Evolutionary conservation across 2,888 invertebrate species (phyloP), one percentile per base, ranked within the genome.

Genomic region (Ametastegia equiseti): DNA sequence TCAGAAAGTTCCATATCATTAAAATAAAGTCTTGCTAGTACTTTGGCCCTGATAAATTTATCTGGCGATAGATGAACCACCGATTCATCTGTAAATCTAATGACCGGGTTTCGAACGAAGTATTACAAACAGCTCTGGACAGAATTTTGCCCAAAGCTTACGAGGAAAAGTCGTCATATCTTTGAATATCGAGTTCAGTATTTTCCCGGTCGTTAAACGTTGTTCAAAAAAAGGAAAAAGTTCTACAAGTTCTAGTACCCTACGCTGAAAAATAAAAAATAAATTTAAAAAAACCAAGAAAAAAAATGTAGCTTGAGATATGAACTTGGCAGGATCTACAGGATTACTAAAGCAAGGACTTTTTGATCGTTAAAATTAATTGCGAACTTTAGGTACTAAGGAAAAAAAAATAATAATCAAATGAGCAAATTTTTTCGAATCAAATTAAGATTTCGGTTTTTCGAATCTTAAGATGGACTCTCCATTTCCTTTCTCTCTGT

Each of bases 351-450:
- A 30, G 42, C 47, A 47, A 47, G 45, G 47, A 71, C 9, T 75
- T 19, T 75, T 50, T 27, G 36, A 50, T 75, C 75, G 75, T 75
- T 73, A 73, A 73, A 73, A 73, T 73, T 73, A 73, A 73, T 73
- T 73, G 54, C 50, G 11, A 54, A 54, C 54, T 50, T 50, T 71
- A 5, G 67, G 71, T 45, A 30, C 19, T 27, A 30, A 47, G 5
- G 5, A 27, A 54, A n/a, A 7, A 19, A 54, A 19, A 54, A n/a
- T n/a, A n/a, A n/a, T n/a, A n/a, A n/a, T n/a, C n/a, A n/a, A 71
- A 45, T 71, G 30, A 47, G 13, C 27, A 71, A 47, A 71, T 42
- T 39, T 69, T 45, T 47, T 47, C 45, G 39, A 67, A 9, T 67
- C 65, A 67, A 39, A 39, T 67, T 39, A 67, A 67, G n/a, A 19